Base-by-base conservation (phyloP, 2,113 vertebrate genomes). In the Spea bombifrons region DNA sequence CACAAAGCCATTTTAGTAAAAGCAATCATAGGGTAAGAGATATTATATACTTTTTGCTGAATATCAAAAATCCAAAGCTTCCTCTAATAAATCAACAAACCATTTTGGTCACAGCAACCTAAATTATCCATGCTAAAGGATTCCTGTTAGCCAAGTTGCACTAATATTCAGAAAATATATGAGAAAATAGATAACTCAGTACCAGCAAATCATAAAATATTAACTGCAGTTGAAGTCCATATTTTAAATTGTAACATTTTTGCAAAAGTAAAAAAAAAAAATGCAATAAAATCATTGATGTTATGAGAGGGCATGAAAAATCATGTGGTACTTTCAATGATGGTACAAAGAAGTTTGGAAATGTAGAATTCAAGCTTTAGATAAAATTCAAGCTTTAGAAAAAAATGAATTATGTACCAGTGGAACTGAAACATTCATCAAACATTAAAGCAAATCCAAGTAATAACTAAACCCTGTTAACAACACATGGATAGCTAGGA, bases 21-120 rank as follows among this genome's bases (percentile, higher is more conserved):
- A 8, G 3, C 50, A 53, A 53, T 53, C 1, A 10, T 53, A 53
- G 50, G 7, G 50, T 53, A 8, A 53, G 50, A 53, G 10, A 53
- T 12, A 53, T 53, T 3, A 7, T 53, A 7, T 53, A 53, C 50
- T 12, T 8, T 10, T 53, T 73, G 55, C 8, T 49, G 8, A 47
- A 63, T 13, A 73, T 73, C 15, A 48, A 73, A 44, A 61, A 59
- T 45, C 30, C 57, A 61, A 7, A 45, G 57, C 57, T 47, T n/a
- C 63, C 55, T 73, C 63, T 73, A 63, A 73, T 16, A 73, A 48
- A 73, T 73, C 44, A 47, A 30, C 55, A 73, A 61, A 73, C 17
- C 30, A 9, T 63, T 55, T 73, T 47, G 15, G 72, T 43, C 45
- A 49, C 44, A 49, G 72, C 48, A 48, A 9, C n/a, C 7, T 73